phyloP scores from a whole-genome alignment of 2,113 vertebrate genomes.

The Odobenus rosmarus region DNA sequence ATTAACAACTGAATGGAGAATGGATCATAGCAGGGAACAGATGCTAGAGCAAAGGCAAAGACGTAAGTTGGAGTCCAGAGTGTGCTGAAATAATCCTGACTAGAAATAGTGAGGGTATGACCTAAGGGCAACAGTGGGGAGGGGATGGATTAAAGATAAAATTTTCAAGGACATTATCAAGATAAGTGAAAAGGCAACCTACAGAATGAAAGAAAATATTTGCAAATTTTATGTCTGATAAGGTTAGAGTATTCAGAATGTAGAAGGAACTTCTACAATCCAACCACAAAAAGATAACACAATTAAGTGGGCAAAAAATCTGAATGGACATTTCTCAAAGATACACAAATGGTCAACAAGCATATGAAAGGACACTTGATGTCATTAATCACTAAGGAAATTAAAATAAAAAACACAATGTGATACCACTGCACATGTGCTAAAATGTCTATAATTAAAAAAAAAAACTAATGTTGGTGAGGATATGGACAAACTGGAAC shows the following conservation, averaged over 20 bases:
- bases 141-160: background rate
- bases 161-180: background rate
- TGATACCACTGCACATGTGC: background rate
- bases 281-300: background rate
- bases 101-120: background rate
- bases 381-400: background rate
- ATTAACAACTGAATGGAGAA: background rate
- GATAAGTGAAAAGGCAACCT: background rate
- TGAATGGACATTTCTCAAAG: background rate
- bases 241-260: background rate
- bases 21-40: background rate
- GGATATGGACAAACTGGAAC: background rate
- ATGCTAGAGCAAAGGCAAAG: background rate
- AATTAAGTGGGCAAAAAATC: background rate
- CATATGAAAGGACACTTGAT: background rate
- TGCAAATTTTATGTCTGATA: background rate
- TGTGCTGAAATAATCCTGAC: background rate
- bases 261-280: background rate
- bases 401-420: background rate
- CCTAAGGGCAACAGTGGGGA: background rate
- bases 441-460: background rate
- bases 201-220: background rate
- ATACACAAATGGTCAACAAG: background rate
- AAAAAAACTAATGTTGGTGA: background rate
- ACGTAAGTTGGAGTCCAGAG: background rate